These are phyloP conservation scores for Varecia variegata DNA, from an alignment of 2,797 vertebrate genomes.

Conservation along the genomic window DNA sequence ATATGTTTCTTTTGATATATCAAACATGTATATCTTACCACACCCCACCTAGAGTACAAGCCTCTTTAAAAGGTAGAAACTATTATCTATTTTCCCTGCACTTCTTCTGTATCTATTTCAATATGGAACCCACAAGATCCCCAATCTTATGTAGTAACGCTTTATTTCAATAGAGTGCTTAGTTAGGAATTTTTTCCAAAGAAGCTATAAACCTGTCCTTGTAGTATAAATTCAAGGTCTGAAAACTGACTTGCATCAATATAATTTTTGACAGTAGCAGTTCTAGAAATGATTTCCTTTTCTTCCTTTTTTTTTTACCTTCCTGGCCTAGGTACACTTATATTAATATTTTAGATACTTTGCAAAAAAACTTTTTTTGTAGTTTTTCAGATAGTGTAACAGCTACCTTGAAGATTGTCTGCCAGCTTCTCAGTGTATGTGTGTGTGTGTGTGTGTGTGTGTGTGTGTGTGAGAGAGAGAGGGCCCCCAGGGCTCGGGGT, in stretches of 20 bases:
- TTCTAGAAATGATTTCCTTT: background rate
- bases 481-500: too few species aligned
- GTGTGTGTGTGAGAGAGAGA: too few species aligned
- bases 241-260: background rate
- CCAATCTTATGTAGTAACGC: background rate
- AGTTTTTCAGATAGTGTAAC: slow-evolving; percentile 11
- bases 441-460: background rate
- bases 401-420: background rate
- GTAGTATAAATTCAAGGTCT: background rate
- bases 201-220: background rate
- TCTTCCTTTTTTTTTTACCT: background rate
- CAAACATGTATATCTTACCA: background rate
- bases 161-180: background rate
- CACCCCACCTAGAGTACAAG: background rate
- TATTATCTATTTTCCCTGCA: background rate
- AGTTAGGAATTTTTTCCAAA: background rate
- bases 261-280: background rate
- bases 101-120: background rate
- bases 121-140: background rate
- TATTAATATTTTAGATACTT: background rate
- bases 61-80: background rate
- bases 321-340: background rate
- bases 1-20: background rate
- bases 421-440: background rate
- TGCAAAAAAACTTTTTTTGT: background rate